These are phyloP conservation scores for Rotaria magnacalcarata DNA, from an alignment of 2,888 invertebrate species.

Conservation along the genomic window DNA sequence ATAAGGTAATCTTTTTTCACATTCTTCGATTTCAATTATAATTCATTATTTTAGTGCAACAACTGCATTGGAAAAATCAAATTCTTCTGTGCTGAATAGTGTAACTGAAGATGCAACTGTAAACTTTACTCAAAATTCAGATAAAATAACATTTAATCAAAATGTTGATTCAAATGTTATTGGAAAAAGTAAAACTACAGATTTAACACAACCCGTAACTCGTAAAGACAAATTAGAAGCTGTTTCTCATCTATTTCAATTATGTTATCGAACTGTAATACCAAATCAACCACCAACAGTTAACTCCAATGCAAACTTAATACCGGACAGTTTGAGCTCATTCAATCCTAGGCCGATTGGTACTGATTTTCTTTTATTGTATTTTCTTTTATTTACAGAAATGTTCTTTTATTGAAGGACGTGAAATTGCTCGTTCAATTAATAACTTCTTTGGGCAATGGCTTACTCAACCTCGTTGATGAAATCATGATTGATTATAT, in stretches of 20 bases:
- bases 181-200: not conserved
- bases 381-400: not conserved
- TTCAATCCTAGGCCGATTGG: not conserved
- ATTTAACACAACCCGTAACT: not conserved
- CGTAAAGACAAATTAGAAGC: not conserved
- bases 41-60: not conserved
- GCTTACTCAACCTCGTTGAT: not conserved
- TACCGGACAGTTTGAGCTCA: not conserved
- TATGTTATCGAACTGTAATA: constrained; percentile 17
- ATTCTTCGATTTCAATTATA: not conserved
- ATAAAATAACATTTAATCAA: not conserved
- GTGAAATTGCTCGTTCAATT: constrained; percentile 16
- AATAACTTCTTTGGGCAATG: not conserved
- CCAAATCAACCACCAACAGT: not conserved
- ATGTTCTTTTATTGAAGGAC: not conserved
- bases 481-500: not conserved
- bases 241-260: not conserved
- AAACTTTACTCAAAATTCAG: not conserved
- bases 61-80: not conserved
- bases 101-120: not conserved
- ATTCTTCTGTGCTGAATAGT: not conserved
- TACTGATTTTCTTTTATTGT: not conserved
- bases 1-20: not conserved
- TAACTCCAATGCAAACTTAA: not conserved
- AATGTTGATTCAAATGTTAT: not conserved